Evolutionary conservation across 2,888 invertebrate species (phyloP).

Genomic region (Gymnocheta viridis): DNA sequence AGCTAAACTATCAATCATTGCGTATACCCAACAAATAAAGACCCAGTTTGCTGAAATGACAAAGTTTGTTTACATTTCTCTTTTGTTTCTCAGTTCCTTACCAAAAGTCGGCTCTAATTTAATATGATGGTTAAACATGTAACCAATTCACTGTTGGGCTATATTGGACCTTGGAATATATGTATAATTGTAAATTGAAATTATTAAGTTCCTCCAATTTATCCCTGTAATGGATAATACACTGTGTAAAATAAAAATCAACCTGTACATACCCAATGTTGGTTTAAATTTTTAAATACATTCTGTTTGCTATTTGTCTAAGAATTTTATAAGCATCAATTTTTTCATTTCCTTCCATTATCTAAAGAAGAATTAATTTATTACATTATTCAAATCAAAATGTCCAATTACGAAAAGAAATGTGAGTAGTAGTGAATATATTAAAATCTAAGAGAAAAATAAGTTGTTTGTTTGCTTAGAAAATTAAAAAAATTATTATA

Average conservation of each 20-base stretch:
- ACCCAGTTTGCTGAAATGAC: slow-evolving; percentile 63
- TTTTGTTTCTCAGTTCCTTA: slow-evolving; percentile 58
- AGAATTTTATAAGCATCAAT: slow-evolving; percentile 48
- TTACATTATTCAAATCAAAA: slow-evolving; percentile 32
- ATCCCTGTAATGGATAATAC: slow-evolving; percentile 33
- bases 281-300: slow-evolving; percentile 12
- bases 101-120: slow-evolving; percentile 38
- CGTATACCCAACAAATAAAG: slow-evolving; percentile 33
- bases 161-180: slow-evolving; percentile 16
- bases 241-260: slow-evolving; percentile 25
- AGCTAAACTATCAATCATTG: slow-evolving; percentile 52
- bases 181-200: slow-evolving; percentile 6
- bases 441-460: slow-evolving; percentile 43
- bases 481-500: slow-evolving; percentile 56
- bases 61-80: slow-evolving; percentile 64
- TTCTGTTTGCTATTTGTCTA: slow-evolving; percentile 27
- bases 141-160: slow-evolving; percentile 33
- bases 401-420: slow-evolving; percentile 22
- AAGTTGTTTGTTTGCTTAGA: slow-evolving; percentile 42
- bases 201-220: slow-evolving; percentile 5
- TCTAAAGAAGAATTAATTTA: slow-evolving; percentile 59
- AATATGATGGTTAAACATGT: slow-evolving; percentile 12
- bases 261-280: slow-evolving; percentile 47
- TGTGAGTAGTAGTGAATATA: slow-evolving; percentile 39
- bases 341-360: slow-evolving; percentile 44